Percentiles rank a stretch among this genome's conserved stretches.
Conservation (phyloP, 1,140 invertebrate genomes). For the Heterodera schachtii region DNA sequence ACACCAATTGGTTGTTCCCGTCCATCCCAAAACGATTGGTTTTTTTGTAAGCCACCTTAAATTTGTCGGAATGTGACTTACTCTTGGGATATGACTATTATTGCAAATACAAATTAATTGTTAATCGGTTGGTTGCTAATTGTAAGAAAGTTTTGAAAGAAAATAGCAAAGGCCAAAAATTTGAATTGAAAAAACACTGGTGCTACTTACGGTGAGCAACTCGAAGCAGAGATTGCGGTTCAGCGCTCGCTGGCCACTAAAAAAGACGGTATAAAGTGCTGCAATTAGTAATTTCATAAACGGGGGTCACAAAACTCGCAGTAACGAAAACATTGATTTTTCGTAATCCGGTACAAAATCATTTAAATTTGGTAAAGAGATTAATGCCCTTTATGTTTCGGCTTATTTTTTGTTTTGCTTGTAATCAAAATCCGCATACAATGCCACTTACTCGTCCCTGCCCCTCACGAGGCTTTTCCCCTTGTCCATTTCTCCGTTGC, state of each 20-base stretch:
- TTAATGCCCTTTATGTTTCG: no score
- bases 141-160: neutral
- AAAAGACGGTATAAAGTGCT: neutral
- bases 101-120: no score
- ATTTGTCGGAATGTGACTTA: neutral
- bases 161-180: no score
- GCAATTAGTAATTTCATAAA: no score
- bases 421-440: neutral
- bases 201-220: slow-evolving; percentile 3
- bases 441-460: slow-evolving; percentile 37
- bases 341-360: no score
- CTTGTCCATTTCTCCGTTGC: slow-evolving; percentile 34
- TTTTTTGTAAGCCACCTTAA: slow-evolving; percentile 32
- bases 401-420: no score
- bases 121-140: no score
- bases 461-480: slow-evolving; percentile 33
- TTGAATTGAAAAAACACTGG: no score
- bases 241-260: slow-evolving; percentile 34
- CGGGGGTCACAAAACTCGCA: no score
- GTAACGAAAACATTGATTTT: no score
- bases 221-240: slow-evolving; percentile 41
- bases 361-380: no score
- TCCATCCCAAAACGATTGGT: slow-evolving; percentile 36
- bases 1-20: slow-evolving; percentile 23
- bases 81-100: no score